phyloP scores from a whole-genome alignment of 2,797 vertebrate species.

The Sciurus carolinensis region DNA sequence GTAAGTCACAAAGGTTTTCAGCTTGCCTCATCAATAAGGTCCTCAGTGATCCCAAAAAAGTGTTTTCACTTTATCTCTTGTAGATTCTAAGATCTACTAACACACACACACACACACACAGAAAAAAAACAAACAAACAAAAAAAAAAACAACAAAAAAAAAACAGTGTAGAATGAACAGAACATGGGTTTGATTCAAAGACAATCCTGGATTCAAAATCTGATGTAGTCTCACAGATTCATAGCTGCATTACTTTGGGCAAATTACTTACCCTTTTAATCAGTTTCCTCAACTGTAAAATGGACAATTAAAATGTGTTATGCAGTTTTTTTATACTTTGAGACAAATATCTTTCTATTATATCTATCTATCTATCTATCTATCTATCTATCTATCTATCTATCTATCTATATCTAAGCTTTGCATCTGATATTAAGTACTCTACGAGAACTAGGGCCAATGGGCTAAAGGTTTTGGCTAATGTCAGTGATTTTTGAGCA shows the following conservation, averaged over 20 bases:
- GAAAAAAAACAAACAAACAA: neutral
- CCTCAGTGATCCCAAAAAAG: neutral
- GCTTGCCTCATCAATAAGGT: neutral
- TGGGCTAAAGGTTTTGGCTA: neutral
- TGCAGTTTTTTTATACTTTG: neutral
- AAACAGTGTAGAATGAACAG: neutral
- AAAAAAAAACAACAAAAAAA: neutral
- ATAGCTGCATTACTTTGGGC: neutral
- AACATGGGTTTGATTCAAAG: neutral
- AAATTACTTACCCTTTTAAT: slow-evolving; percentile 38
- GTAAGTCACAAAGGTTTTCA: neutral
- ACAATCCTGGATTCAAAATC: slow-evolving; percentile 1
- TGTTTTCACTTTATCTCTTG: neutral
- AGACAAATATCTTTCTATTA: neutral
- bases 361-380: neutral
- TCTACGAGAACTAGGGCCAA: neutral
- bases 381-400: neutral
- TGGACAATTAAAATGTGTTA: neutral
- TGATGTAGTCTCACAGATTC: neutral
- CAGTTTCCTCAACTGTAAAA: slow-evolving; percentile 49
- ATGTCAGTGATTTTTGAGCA: neutral
- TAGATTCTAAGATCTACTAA: neutral
- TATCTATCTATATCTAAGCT: neutral
- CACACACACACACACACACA: no score
- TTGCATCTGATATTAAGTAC: neutral